Evolutionary conservation across 2,888 invertebrate species (phyloP).

Genomic region (Oxycera nigricornis): DNA sequence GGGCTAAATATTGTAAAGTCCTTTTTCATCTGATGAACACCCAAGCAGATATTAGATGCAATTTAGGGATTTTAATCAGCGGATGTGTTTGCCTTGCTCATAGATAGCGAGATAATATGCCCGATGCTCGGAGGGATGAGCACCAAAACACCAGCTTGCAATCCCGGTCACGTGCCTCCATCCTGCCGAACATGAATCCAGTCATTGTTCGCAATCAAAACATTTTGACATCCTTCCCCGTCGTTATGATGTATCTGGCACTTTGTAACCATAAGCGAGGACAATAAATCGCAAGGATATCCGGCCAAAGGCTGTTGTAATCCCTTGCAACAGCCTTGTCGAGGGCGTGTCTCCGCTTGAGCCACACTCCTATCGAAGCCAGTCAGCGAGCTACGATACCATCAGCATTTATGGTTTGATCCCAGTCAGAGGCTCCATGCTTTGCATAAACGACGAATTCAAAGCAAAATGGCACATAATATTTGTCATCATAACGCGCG

Average conservation of each 20-base stretch:
- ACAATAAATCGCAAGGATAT: conserved; percentile 41
- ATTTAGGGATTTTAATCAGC: conserved; percentile 45
- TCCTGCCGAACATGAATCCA: conserved; percentile 22
- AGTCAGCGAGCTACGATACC: conserved; percentile 18
- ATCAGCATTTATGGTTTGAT: conserved; percentile 30
- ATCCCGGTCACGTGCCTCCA: conserved; percentile 40
- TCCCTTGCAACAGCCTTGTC: conserved; percentile 13
- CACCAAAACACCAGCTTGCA: neutral
- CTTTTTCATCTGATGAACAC: conserved; percentile 30
- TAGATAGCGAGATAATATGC: no score
- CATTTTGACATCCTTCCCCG: conserved; percentile 41
- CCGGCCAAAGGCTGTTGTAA: conserved; percentile 42
- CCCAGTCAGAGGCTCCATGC: neutral
- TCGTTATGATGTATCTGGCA: conserved; percentile 36
- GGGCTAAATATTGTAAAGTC: conserved; percentile 33
- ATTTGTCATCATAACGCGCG: conserved; percentile 28
- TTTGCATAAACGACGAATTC: conserved; percentile 25
- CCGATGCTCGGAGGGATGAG: neutral
- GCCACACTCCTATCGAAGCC: conserved; percentile 30
- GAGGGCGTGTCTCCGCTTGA: conserved; percentile 37
- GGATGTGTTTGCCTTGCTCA: conserved; percentile 23
- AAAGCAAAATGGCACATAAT: neutral
- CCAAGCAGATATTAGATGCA: conserved; percentile 40
- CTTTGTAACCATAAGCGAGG: conserved; percentile 19
- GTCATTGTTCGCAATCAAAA: conserved; percentile 39